Evolutionary conservation across 2,797 vertebrate genomes (phyloP), one percentile per base, ranked within the genome.

Genomic region (Tragopan temminckii): DNA sequence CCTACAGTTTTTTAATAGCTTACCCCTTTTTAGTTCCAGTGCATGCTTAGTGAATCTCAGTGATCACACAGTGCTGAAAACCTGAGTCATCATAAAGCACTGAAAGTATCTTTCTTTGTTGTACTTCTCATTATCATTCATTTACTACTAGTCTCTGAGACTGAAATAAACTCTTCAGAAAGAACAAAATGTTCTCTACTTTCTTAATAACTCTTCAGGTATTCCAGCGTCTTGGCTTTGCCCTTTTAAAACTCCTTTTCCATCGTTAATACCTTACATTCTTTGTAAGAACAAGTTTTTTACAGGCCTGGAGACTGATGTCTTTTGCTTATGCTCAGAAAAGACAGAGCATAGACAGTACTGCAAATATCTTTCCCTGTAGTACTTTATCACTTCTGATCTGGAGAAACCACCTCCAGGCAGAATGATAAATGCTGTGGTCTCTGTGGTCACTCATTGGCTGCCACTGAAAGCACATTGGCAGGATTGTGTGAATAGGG

Each of bases 201-300:
- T 45, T 76, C 59, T 93, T 64, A 63, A 35, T 35, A 36, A 4
- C 40, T 55, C 0, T 61, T 79, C 42, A 70, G 69, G 35, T 81
- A 42, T 40, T 58, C 33, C n/a, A 38, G 25, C 52, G 21, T 42
- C 70, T 80, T 57, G 31, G 0, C 13, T 91, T 81, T 86, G 29
- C 42, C 29, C 40, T 68, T 57, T 17, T 80, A 78, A 57, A 78
- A 33, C 36, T 58, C 19, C 71, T 38, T 63, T 63, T 52, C 43
- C 42, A 18, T 74, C 48, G 45, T 40, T 59, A 52, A 77, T 43
- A 52, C 2, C 27, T 0, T 50, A 35, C 13, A 38, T 52, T 90
- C 42, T 78, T 88, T 72, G 33, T 59, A 75, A 90, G 93, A 90
- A 19, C 59, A 24, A 88, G 7, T 78, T 78, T 83, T 55, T 55